phyloP scores from a whole-genome alignment of 2,113 vertebrate species.

The Bambusicola thoracicus region DNA sequence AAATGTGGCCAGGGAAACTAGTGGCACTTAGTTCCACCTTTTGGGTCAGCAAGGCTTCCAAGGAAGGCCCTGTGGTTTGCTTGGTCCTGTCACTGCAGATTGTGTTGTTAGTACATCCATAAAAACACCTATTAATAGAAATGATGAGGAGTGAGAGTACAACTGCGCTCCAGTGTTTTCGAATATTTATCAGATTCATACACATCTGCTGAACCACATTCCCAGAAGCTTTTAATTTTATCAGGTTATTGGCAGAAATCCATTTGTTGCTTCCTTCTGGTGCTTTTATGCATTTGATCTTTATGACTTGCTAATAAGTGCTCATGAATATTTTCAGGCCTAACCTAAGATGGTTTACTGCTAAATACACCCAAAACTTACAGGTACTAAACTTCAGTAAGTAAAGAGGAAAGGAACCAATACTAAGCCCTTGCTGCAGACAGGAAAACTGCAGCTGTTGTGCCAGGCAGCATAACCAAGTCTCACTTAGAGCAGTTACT shows the following conservation, averaged over 20 bases:
- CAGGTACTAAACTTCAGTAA: neutral
- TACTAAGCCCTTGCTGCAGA: neutral
- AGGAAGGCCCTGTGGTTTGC: neutral
- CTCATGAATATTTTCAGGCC: neutral
- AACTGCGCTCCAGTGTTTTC: neutral
- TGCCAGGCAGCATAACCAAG: neutral
- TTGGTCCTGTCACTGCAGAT: neutral
- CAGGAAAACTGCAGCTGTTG: neutral
- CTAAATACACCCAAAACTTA: neutral
- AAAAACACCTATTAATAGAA: neutral
- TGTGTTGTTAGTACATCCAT: neutral
- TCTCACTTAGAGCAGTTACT: neutral
- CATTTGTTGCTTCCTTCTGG: neutral
- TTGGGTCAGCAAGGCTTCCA: neutral
- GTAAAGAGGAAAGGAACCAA: neutral
- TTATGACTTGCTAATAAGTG: neutral
- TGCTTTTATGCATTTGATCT: neutral
- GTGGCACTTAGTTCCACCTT: neutral
- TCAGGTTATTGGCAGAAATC: neutral
- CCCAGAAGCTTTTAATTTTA: slow-evolving; percentile 7
- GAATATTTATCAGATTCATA: slow-evolving; percentile 2
- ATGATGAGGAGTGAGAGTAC: neutral
- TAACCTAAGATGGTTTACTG: neutral
- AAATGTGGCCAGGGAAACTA: neutral
- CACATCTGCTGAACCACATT: neutral